Conservation (phyloP, 2,113 vertebrate genomes). For the Clarias macrocephalus region DNA sequence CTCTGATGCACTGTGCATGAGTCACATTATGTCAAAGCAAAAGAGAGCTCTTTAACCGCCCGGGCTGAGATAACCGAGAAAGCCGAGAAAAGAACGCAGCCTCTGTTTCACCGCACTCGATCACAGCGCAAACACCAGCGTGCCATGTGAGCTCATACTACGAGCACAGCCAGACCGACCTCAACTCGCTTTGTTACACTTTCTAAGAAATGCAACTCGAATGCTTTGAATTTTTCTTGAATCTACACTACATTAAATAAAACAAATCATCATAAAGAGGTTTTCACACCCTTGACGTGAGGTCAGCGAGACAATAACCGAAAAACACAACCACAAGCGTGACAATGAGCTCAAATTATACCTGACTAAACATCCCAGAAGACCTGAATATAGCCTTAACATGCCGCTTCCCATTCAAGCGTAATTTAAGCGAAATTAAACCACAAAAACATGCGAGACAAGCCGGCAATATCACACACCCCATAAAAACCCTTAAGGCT, state of each 20-base stretch:
- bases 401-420: background rate
- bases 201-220: background rate
- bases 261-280: background rate
- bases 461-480: background rate
- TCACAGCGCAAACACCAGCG: conserved; percentile 19
- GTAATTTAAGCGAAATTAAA: too few relatives aligned
- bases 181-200: background rate
- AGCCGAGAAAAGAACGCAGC: background rate
- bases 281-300: background rate
- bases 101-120: background rate
- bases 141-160: background rate
- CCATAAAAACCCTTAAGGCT: too few relatives aligned
- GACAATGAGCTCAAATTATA: background rate
- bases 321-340: background rate
- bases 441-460: background rate
- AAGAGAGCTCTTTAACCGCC: conserved; percentile 59
- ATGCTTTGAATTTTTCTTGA: background rate
- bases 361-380: background rate
- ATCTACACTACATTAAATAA: background rate
- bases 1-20: conserved; percentile 65
- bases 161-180: background rate
- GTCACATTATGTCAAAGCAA: conserved; percentile 65
- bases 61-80: conserved; percentile 36
- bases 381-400: background rate
- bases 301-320: background rate